A percentile compares a stretch with the other conserved stretches of the same genome.
These are phyloP conservation scores for Apamea crenata DNA, from an alignment of 2,888 invertebrate genomes.

Conservation along the genomic window DNA sequence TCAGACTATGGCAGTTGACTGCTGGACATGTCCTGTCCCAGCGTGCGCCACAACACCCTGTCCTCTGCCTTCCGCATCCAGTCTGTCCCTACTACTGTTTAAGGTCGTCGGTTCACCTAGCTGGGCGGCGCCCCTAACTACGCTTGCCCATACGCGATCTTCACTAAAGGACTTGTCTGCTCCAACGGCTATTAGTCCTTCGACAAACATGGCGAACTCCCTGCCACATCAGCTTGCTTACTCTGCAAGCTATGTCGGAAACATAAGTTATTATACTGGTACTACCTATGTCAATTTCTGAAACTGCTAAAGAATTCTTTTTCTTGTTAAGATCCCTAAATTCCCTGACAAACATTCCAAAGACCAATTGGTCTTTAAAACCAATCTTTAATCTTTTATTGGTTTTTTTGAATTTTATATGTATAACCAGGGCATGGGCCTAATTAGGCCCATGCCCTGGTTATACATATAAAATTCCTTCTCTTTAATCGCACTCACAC, in stretches of 20 bases:
- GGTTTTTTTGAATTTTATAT: no score
- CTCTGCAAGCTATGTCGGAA: neutral
- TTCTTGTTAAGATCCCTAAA: neutral
- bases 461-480: neutral
- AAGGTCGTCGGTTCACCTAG: neutral
- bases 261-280: neutral
- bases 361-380: no score
- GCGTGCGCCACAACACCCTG: neutral
- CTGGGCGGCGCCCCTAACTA: neutral
- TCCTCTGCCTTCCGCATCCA: neutral
- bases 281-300: neutral
- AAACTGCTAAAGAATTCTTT: neutral
- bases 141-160: neutral
- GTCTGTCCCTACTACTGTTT: neutral
- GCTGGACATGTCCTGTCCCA: neutral
- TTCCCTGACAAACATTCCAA: neutral
- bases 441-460: neutral
- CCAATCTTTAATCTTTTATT: no score
- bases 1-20: neutral
- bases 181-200: neutral
- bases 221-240: neutral
- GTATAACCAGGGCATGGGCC: no score
- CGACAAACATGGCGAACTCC: neutral
- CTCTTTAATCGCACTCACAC: conserved; percentile 21
- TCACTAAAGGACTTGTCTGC: neutral